These are phyloP conservation scores for Ellobius talpinus DNA, from an alignment of 2,113 vertebrate species.

Conservation along the genomic window DNA sequence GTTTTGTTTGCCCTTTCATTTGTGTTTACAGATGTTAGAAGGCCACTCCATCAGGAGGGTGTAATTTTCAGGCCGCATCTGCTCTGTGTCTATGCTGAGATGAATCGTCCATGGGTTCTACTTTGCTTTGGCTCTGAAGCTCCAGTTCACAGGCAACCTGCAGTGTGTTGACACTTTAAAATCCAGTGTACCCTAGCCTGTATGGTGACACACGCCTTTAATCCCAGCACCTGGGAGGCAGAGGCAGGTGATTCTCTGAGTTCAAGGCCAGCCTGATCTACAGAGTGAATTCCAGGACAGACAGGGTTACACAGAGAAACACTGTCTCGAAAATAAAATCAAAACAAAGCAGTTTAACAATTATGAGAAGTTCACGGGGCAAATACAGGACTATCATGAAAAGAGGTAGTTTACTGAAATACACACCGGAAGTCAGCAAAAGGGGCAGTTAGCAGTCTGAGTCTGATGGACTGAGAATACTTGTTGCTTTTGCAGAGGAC, in stretches of 20 bases:
- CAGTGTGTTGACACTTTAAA: not conserved
- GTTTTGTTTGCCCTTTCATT: slow-evolving; percentile 49
- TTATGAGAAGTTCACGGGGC: not conserved
- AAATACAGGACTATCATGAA: too few relatives aligned
- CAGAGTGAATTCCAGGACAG: not conserved
- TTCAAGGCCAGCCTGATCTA: not conserved
- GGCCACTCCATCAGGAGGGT: slow-evolving; percentile 53
- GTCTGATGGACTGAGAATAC: not conserved
- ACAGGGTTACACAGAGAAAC: not conserved
- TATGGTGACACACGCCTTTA: not conserved
- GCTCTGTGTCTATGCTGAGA: slow-evolving; percentile 54
- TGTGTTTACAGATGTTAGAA: slow-evolving; percentile 66
- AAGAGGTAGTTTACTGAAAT: not conserved
- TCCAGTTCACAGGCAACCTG: slow-evolving; percentile 12
- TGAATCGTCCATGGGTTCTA: slow-evolving; percentile 28
- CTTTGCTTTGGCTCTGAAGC: slow-evolving; percentile 18
- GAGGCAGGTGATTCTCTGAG: not conserved
- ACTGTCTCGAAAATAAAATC: not conserved
- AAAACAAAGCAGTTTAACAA: not conserved
- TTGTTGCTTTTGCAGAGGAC: not conserved
- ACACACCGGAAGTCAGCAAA: not conserved
- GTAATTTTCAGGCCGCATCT: slow-evolving; percentile 56
- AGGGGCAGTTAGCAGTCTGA: not conserved
- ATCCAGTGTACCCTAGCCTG: not conserved
- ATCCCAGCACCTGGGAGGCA: not conserved